phyloP scores from a whole-genome alignment of 2,113 vertebrate species.

The Phoenicopterus ruber region DNA sequence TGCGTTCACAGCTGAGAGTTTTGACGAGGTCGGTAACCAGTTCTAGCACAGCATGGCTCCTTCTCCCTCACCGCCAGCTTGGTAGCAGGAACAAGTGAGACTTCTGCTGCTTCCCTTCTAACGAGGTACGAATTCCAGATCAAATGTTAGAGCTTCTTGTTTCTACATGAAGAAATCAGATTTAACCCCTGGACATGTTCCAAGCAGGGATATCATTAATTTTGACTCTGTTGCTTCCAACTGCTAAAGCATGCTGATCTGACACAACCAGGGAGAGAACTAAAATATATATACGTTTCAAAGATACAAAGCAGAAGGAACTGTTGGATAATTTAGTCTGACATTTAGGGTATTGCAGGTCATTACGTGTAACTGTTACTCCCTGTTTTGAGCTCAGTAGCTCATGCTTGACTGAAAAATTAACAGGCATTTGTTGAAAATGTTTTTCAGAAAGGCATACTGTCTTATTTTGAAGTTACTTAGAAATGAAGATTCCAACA shows the following conservation, averaged over 20 bases:
- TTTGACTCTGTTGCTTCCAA: background rate
- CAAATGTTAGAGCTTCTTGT: background rate
- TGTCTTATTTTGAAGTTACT: background rate
- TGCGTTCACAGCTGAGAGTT: background rate
- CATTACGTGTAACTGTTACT: background rate
- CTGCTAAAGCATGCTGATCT: background rate
- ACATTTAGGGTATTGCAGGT: slow-evolving; percentile 2
- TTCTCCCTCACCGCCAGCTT: background rate
- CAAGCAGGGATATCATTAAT: background rate
- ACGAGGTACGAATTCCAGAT: background rate
- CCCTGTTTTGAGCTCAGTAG: background rate
- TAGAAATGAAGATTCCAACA: background rate
- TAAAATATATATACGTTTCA: background rate
- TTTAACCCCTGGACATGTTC: background rate
- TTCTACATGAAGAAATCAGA: background rate
- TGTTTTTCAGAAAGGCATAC: background rate
- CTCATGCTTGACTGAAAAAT: slow-evolving; percentile 1
- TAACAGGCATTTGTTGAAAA: background rate
- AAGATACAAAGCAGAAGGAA: background rate
- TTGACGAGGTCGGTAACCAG: background rate
- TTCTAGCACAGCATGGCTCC: background rate
- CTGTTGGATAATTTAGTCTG: background rate
- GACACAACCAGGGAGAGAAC: background rate
- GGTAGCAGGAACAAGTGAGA: background rate
- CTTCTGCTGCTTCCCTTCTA: slow-evolving; percentile 17